Evolutionary conservation across 1,140 invertebrate species (phyloP), one percentile per base, ranked within the genome.

Genomic region (Phortica variegata): DNA sequence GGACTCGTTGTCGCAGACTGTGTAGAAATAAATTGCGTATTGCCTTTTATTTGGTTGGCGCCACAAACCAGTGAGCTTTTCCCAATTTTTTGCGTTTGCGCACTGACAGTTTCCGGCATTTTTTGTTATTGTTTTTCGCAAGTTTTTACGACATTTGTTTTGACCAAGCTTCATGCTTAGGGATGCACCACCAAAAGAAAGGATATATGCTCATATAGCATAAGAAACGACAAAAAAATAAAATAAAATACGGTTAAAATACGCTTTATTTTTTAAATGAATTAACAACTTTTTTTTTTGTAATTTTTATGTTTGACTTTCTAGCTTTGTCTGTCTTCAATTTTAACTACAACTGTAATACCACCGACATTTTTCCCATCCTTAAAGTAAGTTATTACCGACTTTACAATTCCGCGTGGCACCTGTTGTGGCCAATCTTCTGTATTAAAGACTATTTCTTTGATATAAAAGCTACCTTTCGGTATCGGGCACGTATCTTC

Each of bases 401-500:
- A 63, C 53, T 73, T 73, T 19, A 73, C 47, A 18, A 61, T 56
- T n/a, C 69, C 69, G 9, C 69, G 69, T 0, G 69, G 69, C 29
- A 72, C 60, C 32, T 73, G 65, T 8, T 65, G 52, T 2, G 69
- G 69, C 69, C 69, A 73, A 31, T 62, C 61, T 0, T 73, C 42
- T 2, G 61, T 73, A 17, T 73, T 65, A 18, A 73, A 69, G 0
- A 54, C 18, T 0, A 73, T 40, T 8, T 52, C 60, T 16, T 69
- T 73, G 4, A 73, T 50, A 16, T 56, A 73, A 43, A 44, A 73
- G 3, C 65, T 60, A 1, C 69, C 69, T 7, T 65, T 34, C 1
- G 69, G 69, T 26, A 73, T 51, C 23, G 69, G 69, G 15, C 69
- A 73, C 6, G 48, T 40, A 3, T 69, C 50, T n/a, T 73, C 69